Percentiles rank a stretch among this genome's conserved stretches.
These are phyloP conservation scores for Odontothrips loti DNA, from an alignment of 2,888 invertebrate species.

Conservation along the genomic window DNA sequence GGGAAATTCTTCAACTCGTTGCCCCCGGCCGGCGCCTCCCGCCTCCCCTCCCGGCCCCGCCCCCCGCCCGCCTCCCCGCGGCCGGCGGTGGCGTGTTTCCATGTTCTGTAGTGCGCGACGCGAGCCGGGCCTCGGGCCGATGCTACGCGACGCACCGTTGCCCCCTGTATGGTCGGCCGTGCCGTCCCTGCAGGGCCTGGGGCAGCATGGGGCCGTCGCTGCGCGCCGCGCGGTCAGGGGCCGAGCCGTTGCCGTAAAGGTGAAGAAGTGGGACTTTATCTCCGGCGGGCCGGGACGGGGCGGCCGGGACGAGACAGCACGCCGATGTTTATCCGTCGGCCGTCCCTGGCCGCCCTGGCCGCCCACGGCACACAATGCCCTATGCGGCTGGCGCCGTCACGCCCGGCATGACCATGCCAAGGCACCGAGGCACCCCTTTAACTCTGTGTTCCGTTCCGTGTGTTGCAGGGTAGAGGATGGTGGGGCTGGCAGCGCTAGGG, in stretches of 20 bases:
- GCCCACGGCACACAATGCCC: not conserved
- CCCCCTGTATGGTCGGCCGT: not conserved
- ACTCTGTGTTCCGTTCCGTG: not conserved
- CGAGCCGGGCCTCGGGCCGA: no score
- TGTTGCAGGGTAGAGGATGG: conserved; percentile 15
- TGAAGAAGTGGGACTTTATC: not conserved
- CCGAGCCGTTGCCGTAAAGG: not conserved
- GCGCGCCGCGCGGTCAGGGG: not conserved
- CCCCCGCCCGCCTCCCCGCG: not conserved
- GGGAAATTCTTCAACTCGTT: not conserved
- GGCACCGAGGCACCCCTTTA: not conserved
- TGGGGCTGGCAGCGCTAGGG: conserved; percentile 8
- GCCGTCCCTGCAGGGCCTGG: no score
- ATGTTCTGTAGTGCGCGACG: not conserved
- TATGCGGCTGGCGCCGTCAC: not conserved
- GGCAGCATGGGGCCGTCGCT: no score
- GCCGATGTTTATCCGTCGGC: not conserved
- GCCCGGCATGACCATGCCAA: not conserved
- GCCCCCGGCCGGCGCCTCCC: not conserved
- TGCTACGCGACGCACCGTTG: not conserved
- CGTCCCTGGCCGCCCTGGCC: not conserved
- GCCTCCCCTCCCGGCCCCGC: not conserved
- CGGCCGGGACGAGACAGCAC: not conserved
- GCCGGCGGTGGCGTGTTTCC: not conserved
- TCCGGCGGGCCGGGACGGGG: not conserved